These are phyloP conservation scores for Littorina saxatilis DNA, from an alignment of 1,140 invertebrate genomes.

Conservation along the genomic window DNA sequence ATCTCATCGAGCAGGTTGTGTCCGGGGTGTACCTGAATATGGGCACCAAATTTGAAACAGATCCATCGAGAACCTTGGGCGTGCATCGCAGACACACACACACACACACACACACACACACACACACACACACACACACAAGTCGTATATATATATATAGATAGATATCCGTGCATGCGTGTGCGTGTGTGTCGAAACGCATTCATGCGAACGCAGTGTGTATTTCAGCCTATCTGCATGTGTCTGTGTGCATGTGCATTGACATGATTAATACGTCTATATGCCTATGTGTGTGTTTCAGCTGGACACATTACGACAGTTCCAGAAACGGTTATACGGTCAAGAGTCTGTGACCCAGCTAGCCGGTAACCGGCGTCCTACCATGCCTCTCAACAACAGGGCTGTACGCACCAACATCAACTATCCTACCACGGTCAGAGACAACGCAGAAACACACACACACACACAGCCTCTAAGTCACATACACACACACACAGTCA, in stretches of 20 bases:
- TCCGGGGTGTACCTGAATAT: too few species aligned
- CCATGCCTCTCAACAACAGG: constrained; percentile 91
- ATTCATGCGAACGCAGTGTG: neutral
- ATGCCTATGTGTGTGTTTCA: neutral
- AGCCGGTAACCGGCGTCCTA: constrained; percentile 79
- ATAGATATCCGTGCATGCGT: too few species aligned
- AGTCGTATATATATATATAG: too few species aligned
- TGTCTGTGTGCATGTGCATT: neutral
- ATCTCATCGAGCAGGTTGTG: too few species aligned
- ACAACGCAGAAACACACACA: neutral
- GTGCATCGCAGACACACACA: too few species aligned
- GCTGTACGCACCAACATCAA: constrained; percentile 96
- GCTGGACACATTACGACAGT: constrained; percentile 39
- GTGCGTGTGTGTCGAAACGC: neutral
- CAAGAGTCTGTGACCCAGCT: constrained; percentile 34
- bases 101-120: neutral
- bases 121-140: too few species aligned
- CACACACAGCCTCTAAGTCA: too few species aligned
- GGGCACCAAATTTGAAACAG: too few species aligned
- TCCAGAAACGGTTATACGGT: constrained; percentile 38
- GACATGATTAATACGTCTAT: neutral
- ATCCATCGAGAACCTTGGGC: too few species aligned
- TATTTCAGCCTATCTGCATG: neutral
- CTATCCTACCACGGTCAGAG: constrained; percentile 87
- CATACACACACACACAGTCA: neutral